Base-by-base conservation (phyloP, 2,797 vertebrate genomes). In the Eulemur albifrons region DNA sequence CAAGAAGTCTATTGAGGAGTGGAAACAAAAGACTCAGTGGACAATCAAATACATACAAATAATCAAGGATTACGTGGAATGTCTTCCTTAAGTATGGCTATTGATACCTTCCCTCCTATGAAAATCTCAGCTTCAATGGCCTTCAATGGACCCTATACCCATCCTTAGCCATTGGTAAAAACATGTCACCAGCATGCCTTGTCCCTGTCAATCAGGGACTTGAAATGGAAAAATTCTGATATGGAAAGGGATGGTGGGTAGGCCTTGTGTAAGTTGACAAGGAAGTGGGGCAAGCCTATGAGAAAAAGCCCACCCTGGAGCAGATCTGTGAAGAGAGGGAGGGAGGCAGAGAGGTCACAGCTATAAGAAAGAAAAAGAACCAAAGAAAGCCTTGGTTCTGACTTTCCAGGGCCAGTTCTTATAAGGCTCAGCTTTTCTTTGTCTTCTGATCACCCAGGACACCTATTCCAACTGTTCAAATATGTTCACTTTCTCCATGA, bases 1-100 rank as follows among this genome's bases (percentile, higher is more conserved):
- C 98, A 97, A 99, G 95, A 93, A 99, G 94, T 96, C 99, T 99
- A 96, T 0, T 57, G 52, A 67, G 54, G 21, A 50, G 32, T 12
- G 69, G 20, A 94, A 83, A 88, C 70, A 79, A 50, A 87, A 65
- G 61, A 43, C 43, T 86, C 30, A 87, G 57, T 38, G 43, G 43
- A 40, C 45, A 79, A 40, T 30, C 67, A 88, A 45, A 82, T 45
- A 50, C 85, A 69, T n/a, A 59, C 17, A 11, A 69, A 59, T 70
- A 67, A 90, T 45, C 65, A 40, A 81, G 43, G 70, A 43, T 48
- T 18, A 32, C 59, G 35, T 59, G 23, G 14, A n/a, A 35, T 73
- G 57, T 88, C 72, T 87, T 93, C 72, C 7, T 40, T 45, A 90
- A 85, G 40, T 52, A 40, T 69, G 48, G 73, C 54, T 72, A 23